Percentiles rank a stretch among this genome's conserved stretches.
phyloP scores from a whole-genome alignment of 1,140 invertebrate genomes.

The Paraescarpia echinospica region DNA sequence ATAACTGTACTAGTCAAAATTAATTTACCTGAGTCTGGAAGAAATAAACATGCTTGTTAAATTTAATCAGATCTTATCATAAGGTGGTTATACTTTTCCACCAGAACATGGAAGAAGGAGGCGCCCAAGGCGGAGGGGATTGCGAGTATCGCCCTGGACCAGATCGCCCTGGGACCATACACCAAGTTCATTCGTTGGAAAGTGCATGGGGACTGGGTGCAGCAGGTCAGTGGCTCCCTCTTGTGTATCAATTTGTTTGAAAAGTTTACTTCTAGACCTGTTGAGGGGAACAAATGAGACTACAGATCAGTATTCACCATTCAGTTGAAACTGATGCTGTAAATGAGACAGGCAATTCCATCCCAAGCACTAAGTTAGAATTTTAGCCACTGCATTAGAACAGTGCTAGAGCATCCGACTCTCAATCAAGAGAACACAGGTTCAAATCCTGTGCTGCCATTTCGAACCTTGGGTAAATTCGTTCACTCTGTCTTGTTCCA shows the following conservation, averaged over 20 bases:
- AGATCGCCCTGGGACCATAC: conserved; percentile 41
- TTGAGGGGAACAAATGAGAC: too few species aligned
- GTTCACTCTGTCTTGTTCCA: too few species aligned
- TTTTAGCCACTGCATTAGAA: too few species aligned
- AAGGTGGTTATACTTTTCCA: not conserved
- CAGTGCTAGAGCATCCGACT: too few species aligned
- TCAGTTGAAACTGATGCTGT: not conserved
- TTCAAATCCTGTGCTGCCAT: too few species aligned
- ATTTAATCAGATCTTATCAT: too few species aligned
- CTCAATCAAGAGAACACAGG: too few species aligned
- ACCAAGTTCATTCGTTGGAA: conserved; percentile 56
- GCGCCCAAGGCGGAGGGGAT: conserved; percentile 53
- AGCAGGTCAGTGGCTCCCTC: conserved; percentile 43
- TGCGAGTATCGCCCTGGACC: conserved; percentile 51
- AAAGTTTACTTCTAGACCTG: conserved; percentile 8
- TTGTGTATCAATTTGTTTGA: conserved; percentile 11
- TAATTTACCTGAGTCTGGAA: too few species aligned
- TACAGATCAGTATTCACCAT: not conserved
- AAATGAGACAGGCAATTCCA: not conserved
- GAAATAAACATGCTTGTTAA: too few species aligned
- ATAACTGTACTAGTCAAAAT: too few species aligned
- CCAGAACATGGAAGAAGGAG: conserved; percentile 56
- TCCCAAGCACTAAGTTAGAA: not conserved
- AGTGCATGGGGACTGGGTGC: conserved; percentile 58
- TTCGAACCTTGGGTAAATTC: too few species aligned